Conservation (phyloP, 30 jellyfish, hydroid and myxozoan genomes). For the Pseudorhiza aurosa region DNA sequence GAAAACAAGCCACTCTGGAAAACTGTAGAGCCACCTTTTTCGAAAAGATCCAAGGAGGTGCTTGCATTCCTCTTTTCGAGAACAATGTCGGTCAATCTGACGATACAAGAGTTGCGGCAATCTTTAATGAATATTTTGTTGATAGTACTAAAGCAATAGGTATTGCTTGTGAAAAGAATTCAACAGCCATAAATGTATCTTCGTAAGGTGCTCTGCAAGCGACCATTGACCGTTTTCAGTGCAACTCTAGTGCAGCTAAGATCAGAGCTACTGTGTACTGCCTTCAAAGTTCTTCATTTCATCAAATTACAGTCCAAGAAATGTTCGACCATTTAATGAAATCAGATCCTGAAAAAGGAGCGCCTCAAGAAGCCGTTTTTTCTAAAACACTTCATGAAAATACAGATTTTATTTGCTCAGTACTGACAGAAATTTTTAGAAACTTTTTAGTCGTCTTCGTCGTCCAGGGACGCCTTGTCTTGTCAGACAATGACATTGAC, state of each 20-base stretch:
- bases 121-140: constrained; percentile 39
- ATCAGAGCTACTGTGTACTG: neutral
- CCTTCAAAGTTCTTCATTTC: neutral
- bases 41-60: constrained; percentile 30
- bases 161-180: constrained; percentile 19
- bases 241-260: neutral
- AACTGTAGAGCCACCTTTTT: constrained; percentile 58
- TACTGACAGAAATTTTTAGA: neutral
- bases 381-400: neutral
- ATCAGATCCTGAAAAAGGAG: neutral
- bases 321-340: neutral
- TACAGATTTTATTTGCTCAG: neutral
- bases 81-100: constrained; percentile 32
- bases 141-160: constrained; percentile 42
- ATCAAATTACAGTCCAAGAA: too few species aligned
- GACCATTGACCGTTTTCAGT: constrained; percentile 2
- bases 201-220: neutral
- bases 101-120: constrained; percentile 47
- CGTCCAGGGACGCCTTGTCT: too few species aligned
- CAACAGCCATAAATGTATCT: neutral
- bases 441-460: too few species aligned
- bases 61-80: constrained; percentile 15
- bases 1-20: constrained; percentile 32
- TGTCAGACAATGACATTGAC: too few species aligned
- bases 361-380: neutral